These are phyloP conservation scores for Folsomia manolachei DNA, from an alignment of 2,888 invertebrate genomes.

Conservation along the genomic window DNA sequence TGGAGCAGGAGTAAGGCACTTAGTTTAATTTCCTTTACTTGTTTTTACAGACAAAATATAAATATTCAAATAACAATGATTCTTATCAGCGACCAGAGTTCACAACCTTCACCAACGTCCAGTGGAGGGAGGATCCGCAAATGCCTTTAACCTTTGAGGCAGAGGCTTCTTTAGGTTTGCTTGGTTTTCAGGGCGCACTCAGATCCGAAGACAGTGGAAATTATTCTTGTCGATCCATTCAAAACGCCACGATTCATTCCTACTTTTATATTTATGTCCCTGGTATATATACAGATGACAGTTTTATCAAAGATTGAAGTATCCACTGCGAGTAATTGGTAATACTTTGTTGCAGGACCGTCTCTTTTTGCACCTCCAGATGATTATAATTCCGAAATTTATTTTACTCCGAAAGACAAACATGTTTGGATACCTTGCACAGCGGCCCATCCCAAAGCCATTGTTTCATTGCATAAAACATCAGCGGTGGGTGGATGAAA, in stretches of 20 bases:
- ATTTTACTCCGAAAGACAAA: slow-evolving; percentile 26
- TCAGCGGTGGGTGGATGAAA: background rate
- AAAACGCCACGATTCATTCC: slow-evolving; percentile 26
- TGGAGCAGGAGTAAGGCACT: slow-evolving; percentile 9
- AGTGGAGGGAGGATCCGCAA: slow-evolving; percentile 25
- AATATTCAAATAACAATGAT: slow-evolving; percentile 29
- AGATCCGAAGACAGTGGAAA: slow-evolving; percentile 37
- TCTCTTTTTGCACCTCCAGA: slow-evolving; percentile 9
- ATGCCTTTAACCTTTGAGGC: slow-evolving; percentile 37
- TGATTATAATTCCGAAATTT: slow-evolving; percentile 5
- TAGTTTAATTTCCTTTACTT: too few species aligned
- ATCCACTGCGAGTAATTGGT: too few species aligned
- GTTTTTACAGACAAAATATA: background rate
- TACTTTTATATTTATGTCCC: slow-evolving; percentile 36
- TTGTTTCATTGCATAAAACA: slow-evolving; percentile 22
- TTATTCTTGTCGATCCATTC: slow-evolving; percentile 34
- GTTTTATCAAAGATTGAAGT: too few species aligned
- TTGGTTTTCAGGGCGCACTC: slow-evolving; percentile 35
- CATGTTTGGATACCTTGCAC: slow-evolving; percentile 31
- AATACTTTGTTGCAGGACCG: slow-evolving; percentile 20
- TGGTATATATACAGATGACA: slow-evolving; percentile 20
- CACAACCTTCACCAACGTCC: slow-evolving; percentile 35
- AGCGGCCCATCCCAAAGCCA: slow-evolving; percentile 28
- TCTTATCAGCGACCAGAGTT: slow-evolving; percentile 35
- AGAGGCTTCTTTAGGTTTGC: slow-evolving; percentile 31